Evolutionary conservation across 2,888 invertebrate genomes (phyloP).

Genomic region (Leptura quadrifasciata): DNA sequence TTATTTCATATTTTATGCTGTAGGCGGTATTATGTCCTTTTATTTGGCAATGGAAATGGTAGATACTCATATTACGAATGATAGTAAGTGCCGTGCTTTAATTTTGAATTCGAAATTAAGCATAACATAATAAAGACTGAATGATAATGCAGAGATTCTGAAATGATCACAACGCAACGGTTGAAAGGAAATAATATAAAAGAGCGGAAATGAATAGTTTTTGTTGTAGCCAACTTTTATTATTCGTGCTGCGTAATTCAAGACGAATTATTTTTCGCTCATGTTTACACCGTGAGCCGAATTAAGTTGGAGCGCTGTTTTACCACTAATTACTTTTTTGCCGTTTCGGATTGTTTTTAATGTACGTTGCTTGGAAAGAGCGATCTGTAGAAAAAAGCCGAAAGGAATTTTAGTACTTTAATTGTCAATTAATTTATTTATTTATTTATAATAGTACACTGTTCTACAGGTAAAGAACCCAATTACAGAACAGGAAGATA

Average conservation of each 20-base stretch:
- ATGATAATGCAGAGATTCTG: not conserved
- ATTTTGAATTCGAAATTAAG: not conserved
- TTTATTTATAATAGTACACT: no score
- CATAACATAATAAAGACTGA: not conserved
- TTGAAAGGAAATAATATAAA: conserved; percentile 3
- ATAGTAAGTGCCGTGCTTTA: not conserved
- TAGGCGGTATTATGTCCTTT: not conserved
- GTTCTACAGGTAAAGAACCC: no score
- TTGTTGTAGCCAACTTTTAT: not conserved
- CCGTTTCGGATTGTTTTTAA: no score
- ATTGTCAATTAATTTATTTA: no score
- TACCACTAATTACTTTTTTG: no score
- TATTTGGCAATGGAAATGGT: not conserved
- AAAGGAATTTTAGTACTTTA: no score
- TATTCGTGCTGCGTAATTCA: not conserved
- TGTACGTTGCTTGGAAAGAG: no score
- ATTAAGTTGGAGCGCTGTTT: no score
- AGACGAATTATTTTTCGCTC: no score
- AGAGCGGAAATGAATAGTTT: not conserved
- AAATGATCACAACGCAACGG: not conserved
- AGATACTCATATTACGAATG: not conserved
- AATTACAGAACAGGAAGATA: no score
- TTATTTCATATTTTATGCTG: conserved; percentile 3
- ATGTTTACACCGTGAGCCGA: no score
- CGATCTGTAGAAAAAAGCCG: no score